phyloP scores from a whole-genome alignment of 2,888 invertebrate genomes.

The Eilema depressum region DNA sequence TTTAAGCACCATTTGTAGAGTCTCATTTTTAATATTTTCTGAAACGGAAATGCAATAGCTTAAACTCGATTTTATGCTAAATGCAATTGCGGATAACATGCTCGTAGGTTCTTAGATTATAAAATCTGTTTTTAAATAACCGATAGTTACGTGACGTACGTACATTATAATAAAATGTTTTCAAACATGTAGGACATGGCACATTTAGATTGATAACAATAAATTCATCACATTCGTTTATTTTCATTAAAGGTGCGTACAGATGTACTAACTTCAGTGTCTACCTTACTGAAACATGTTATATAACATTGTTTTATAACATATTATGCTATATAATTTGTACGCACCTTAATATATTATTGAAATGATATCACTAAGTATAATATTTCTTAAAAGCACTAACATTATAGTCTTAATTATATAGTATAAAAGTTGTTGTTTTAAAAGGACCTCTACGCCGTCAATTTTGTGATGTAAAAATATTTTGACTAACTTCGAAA shows the following conservation, averaged over 20 bases:
- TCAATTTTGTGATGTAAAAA: slow-evolving; percentile 85
- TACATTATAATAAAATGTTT: not conserved
- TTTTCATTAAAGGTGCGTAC: slow-evolving; percentile 2
- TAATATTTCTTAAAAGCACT: slow-evolving; percentile 52
- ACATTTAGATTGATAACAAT: not conserved
- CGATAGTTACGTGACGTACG: not conserved
- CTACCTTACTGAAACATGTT: no score
- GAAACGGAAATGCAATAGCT: not conserved
- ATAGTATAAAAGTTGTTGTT: slow-evolving; percentile 70
- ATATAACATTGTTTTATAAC: no score
- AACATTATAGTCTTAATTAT: slow-evolving; percentile 71
- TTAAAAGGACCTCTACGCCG: slow-evolving; percentile 83
- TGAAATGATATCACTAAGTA: slow-evolving; percentile 18
- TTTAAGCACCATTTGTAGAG: not conserved
- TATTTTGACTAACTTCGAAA: slow-evolving; percentile 71
- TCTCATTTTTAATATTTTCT: not conserved
- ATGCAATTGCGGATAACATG: not conserved
- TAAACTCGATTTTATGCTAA: not conserved
- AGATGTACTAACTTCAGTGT: no score
- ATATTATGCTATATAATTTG: no score
- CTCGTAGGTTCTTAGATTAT: not conserved
- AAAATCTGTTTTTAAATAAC: not conserved
- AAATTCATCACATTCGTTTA: slow-evolving; percentile 3
- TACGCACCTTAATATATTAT: no score
- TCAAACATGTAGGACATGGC: not conserved